Evolutionary conservation across 2,797 vertebrate species (phyloP).

Genomic region (Arremon brunneinucha): DNA sequence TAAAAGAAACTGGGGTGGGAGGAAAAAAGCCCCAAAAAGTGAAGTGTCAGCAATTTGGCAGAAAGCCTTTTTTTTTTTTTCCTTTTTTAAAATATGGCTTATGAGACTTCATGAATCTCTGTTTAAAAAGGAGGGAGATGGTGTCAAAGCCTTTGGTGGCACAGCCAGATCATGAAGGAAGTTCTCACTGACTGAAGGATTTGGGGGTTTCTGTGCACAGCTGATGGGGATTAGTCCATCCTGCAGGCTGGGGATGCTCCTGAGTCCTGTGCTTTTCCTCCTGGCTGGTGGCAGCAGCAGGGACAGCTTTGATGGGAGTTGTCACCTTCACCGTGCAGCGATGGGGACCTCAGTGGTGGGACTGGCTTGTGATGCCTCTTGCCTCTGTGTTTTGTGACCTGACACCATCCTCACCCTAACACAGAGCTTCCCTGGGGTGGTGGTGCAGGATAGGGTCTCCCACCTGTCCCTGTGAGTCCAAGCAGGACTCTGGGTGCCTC

Average conservation of each 20-base stretch:
- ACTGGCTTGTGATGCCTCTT: neutral
- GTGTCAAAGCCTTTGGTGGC: neutral
- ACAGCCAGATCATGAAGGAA: neutral
- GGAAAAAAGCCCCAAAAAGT: neutral
- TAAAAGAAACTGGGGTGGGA: neutral
- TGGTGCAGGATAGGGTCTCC: neutral
- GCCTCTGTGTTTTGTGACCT: neutral
- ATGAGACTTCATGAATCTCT: neutral
- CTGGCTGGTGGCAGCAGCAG: neutral
- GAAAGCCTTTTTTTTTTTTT: neutral
- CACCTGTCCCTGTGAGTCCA: neutral
- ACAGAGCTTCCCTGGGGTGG: neutral
- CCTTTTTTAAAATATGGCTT: neutral
- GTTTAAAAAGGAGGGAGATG: neutral
- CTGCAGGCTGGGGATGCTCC: neutral
- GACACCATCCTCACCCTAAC: neutral
- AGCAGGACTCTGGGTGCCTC: neutral
- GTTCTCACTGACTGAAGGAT: neutral
- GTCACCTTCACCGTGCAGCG: neutral
- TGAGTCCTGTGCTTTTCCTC: neutral
- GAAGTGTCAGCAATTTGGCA: slow-evolving; percentile 1
- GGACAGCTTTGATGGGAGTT: neutral
- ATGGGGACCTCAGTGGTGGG: neutral
- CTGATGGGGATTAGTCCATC: neutral
- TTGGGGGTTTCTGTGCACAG: neutral